Conservation (phyloP, 2,113 vertebrate species). For the Phycodurus eques region DNA sequence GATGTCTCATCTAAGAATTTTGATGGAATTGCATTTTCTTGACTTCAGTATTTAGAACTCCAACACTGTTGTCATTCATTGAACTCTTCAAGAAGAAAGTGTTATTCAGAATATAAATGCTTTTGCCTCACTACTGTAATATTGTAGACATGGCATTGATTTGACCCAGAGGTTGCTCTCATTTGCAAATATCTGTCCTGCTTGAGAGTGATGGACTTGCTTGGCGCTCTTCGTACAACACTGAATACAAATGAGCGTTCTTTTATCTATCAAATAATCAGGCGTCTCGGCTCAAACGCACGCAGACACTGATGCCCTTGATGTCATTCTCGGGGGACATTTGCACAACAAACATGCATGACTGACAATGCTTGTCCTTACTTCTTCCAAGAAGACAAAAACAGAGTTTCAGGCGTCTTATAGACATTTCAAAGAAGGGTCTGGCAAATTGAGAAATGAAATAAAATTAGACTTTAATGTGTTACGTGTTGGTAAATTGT, state of each 20-base stretch:
- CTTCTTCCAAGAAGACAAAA: conserved; percentile 21
- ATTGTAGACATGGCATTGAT: conserved; percentile 49
- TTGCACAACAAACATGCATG: conserved; percentile 42
- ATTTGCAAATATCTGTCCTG: conserved; percentile 51
- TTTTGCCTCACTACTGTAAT: conserved; percentile 46
- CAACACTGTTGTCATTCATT: conserved; percentile 4
- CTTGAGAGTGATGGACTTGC: conserved; percentile 35
- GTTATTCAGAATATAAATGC: conserved; percentile 38
- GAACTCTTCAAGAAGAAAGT: conserved; percentile 17
- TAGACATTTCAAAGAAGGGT: conserved; percentile 5
- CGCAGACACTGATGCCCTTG: conserved; percentile 52
- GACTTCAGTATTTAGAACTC: conserved; percentile 1
- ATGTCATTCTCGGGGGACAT: conserved; percentile 38
- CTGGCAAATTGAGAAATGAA: conserved; percentile 9
- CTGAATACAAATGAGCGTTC: conserved; percentile 60
- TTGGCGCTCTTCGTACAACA: conserved; percentile 24
- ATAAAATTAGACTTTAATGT: neutral
- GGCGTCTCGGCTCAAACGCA: conserved; percentile 31
- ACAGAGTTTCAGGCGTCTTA: conserved; percentile 14
- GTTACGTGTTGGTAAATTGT: conserved; percentile 24
- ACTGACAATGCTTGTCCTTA: conserved; percentile 20
- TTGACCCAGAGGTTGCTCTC: conserved; percentile 56
- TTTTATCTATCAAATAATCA: conserved; percentile 60
- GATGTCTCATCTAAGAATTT: conserved; percentile 38
- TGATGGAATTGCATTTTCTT: conserved; percentile 26